Evolutionary conservation across 2,113 vertebrate genomes (phyloP), one percentile per base, ranked within the genome.

Genomic region (Stegostoma tigrinum): DNA sequence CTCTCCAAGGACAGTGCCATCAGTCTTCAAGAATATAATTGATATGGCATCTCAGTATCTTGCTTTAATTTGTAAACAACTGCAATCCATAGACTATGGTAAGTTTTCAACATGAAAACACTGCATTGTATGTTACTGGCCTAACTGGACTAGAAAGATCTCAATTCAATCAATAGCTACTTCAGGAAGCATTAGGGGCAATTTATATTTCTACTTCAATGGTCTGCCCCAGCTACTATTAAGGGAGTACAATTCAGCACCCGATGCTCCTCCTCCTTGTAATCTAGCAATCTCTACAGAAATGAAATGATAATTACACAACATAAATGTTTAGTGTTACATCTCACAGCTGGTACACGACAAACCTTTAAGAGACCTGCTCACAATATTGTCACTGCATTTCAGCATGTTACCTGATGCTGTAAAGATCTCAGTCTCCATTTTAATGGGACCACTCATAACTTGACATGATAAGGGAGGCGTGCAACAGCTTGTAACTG

Each of bases 161-260:
- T 17, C 89, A 93, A 66, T 93, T 93, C 89, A 93, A 93, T 93
- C 61, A 93, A 38, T 61, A 93, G 89, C 19, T 93, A 93, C 6
- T 61, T 93, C 61, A n/a, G 61, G 23, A n/a, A 93, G 89, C 89
- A 61, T 93, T 19, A 10, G 89, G 3, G n/a, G 19, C 66, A 64
- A 1, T 38, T 93, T 93, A 23, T n/a, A 93, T 23, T n/a, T 66
- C 8, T 19, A 67, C 61, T 19, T 19, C 55, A 0, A 61, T 10
- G 55, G 55, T 61, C 55, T 61, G 55, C 61, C 17, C 34, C 30
- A 4, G n/a, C 55, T 10, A 10, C 19, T 23, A 23, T 0, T n/a
- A 67, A 67, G n/a, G n/a, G 0, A 7, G 17, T 42, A 38, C 66
- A 93, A 66, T 38, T 93, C 34, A 42, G 89, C 15, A 66, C n/a